These are phyloP conservation scores for Catocala fraxini DNA, from an alignment of 2,888 invertebrate genomes.

Conservation along the genomic window DNA sequence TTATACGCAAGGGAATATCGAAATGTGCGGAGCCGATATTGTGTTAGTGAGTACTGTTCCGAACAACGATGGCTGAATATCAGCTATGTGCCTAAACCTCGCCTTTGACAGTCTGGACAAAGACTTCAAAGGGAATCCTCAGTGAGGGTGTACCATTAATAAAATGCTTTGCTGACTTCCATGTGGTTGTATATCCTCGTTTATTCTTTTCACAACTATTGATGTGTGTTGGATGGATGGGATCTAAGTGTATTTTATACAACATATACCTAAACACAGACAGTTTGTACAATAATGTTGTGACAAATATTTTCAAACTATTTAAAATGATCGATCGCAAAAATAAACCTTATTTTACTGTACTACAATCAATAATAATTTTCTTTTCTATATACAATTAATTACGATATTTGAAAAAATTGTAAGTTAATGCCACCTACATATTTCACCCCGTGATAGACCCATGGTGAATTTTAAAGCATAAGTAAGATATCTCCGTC, in stretches of 20 bases:
- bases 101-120: conserved; percentile 58
- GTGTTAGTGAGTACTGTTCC: conserved; percentile 61
- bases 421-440: too few species aligned
- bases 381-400: too few species aligned
- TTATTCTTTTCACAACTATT: conserved; percentile 19
- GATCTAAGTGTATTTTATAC: not conserved
- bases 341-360: too few species aligned
- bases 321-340: too few species aligned
- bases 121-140: conserved; percentile 47
- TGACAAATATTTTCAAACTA: too few species aligned
- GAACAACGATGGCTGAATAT: conserved; percentile 56
- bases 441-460: too few species aligned
- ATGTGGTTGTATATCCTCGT: conserved; percentile 21
- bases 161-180: conserved; percentile 38
- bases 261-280: too few species aligned
- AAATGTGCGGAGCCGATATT: conserved; percentile 66
- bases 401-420: too few species aligned
- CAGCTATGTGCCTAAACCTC: conserved; percentile 43
- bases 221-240: conserved; percentile 9
- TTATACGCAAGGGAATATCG: conserved; percentile 63
- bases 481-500: too few species aligned
- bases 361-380: too few species aligned
- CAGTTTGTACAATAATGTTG: too few species aligned
- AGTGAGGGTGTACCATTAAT: conserved; percentile 40
- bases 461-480: too few species aligned